Conservation (phyloP, 2,113 vertebrate genomes). For the Bujurquina vittata region DNA sequence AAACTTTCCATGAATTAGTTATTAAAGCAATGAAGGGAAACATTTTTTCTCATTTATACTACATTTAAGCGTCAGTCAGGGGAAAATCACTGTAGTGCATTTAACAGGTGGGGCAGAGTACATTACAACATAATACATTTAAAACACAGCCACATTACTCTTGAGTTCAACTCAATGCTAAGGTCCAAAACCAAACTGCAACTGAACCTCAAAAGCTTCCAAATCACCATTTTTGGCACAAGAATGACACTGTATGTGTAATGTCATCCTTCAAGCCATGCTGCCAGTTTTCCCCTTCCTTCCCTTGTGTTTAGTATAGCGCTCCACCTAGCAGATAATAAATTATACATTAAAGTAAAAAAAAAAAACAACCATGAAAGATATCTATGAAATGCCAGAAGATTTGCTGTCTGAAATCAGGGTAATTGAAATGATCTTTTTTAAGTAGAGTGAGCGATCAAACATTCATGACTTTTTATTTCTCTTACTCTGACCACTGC, state of each 20-base stretch:
- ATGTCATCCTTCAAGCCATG: neutral
- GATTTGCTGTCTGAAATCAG: constrained; percentile 1
- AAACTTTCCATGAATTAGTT: constrained; percentile 5
- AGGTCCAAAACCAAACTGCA: neutral
- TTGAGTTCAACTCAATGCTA: neutral
- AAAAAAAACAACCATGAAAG: neutral
- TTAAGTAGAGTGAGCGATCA: constrained; percentile 3
- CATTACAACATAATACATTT: neutral
- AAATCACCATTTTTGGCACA: neutral
- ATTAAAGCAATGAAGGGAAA: neutral
- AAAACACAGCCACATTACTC: neutral
- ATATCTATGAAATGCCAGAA: neutral
- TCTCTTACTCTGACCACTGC: neutral
- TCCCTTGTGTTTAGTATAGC: neutral
- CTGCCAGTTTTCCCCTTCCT: neutral
- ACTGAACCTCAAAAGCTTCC: neutral
- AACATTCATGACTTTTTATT: constrained; percentile 15
- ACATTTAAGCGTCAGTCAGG: neutral
- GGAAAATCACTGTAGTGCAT: neutral
- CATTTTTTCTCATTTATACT: neutral
- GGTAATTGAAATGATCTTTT: constrained; percentile 6
- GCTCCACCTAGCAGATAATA: neutral
- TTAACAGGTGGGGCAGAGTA: neutral
- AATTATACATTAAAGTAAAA: neutral
- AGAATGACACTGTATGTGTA: neutral